Evolutionary conservation across 2,113 vertebrate species (phyloP).

Genomic region (Podarcis cretensis): DNA sequence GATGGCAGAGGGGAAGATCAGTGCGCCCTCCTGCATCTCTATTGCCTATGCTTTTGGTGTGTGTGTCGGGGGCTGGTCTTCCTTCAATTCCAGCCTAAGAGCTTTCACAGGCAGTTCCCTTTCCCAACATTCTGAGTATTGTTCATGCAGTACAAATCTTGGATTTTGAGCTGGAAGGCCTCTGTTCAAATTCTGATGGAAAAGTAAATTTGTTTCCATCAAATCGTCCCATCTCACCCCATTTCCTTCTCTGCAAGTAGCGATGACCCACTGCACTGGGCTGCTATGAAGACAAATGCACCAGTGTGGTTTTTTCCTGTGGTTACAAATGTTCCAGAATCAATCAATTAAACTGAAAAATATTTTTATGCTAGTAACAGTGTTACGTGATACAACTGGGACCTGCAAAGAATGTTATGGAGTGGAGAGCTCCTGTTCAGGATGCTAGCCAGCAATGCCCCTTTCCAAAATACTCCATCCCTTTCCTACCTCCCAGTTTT

Average conservation of each 20-base stretch:
- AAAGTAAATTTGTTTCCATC: not conserved
- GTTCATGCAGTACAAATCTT: not conserved
- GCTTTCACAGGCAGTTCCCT: not conserved
- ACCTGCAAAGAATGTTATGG: not conserved
- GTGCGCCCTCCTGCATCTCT: no score
- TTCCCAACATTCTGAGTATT: not conserved
- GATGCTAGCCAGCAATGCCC: not conserved
- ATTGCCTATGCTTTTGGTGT: no score
- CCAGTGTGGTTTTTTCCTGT: not conserved
- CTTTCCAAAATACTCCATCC: not conserved
- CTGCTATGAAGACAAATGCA: not conserved
- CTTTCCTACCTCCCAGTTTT: not conserved
- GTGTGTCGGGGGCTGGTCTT: no score
- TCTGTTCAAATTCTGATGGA: not conserved
- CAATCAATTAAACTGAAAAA: not conserved
- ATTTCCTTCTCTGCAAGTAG: not conserved
- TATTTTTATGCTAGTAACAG: not conserved
- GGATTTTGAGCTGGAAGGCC: not conserved
- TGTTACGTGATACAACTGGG: not conserved
- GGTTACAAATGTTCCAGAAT: not conserved
- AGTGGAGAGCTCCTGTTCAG: not conserved
- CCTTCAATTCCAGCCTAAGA: not conserved
- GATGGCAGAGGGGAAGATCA: no score
- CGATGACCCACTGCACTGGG: not conserved
- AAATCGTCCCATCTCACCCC: not conserved